Conservation (phyloP, 2,888 invertebrate genomes). For the Tipula unca region DNA sequence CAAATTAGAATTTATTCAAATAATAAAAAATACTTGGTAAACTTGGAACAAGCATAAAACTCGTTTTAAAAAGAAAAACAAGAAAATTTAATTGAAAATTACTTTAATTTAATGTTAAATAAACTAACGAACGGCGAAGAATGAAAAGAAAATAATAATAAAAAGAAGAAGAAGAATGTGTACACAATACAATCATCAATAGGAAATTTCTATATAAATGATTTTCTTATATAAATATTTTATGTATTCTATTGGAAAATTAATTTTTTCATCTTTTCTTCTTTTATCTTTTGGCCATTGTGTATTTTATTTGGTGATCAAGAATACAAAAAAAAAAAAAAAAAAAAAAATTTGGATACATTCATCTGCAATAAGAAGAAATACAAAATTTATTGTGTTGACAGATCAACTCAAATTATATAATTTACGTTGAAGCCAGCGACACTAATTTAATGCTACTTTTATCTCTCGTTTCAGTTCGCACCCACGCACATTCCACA, state of each 20-base stretch:
- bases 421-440: background rate
- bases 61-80: background rate
- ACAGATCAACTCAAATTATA: background rate
- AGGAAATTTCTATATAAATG: background rate
- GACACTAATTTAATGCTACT: background rate
- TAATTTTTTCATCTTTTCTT: background rate
- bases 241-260: conserved; percentile 8
- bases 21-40: background rate
- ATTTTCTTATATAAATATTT: background rate
- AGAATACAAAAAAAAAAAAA: background rate
- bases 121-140: background rate
- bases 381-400: background rate
- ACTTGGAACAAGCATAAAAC: background rate
- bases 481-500: background rate
- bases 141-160: background rate
- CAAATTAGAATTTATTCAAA: background rate
- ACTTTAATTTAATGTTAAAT: background rate
- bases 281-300: conserved; percentile 2
- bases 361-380: background rate
- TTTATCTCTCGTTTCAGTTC: background rate
- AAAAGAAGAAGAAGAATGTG: background rate
- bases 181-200: background rate
- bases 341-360: background rate
- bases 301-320: background rate
- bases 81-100: background rate